Evolutionary conservation across 2,888 invertebrate genomes (phyloP), one percentile per base, ranked within the genome.

Genomic region (Caenorhabditis drosophilae): DNA sequence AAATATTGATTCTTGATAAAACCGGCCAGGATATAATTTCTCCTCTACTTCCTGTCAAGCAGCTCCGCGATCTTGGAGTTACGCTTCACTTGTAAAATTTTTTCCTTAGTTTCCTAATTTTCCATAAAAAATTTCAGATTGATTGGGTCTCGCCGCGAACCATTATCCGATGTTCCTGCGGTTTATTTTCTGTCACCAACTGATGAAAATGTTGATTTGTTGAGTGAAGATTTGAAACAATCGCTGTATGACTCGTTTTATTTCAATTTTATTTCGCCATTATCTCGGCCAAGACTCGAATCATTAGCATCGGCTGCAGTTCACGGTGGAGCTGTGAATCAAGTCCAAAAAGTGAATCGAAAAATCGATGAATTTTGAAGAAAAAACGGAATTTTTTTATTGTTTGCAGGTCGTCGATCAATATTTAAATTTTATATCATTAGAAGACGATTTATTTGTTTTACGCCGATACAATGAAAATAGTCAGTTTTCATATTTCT

Each of bases 21-120:
- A 89, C 91, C 75, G 97, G 97, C 3, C 97, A 98, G 86, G 97
- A 98, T 84, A 94, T 99, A 48, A 94, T 99, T 79, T 95, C 97
- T 15, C 97, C 98, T 0, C 86, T 99, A 51, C 89, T 99, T 82
- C 92, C 94, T 20, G 90, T 98, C 18, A 94, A 94, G 85, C 96
- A 98, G 83, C 87, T 98, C 3, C 86, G 97, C 78, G 96, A 97
- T 84, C 87, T 93, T 81, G 97, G 98, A 67, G 93, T 99, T 40
- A 99, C 98, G 35, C 88, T 99, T 63, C 96, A 98, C 88, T 90
- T 98, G 92, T 95, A 88, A 75, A 83, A 57, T 50, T 36, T 48
- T 16, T 27, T 25, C 47, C 34, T 45, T 73, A 38, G 6, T 27
- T 34, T 11, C 34, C 9, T 46, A 25, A 49, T 25, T 20, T 54